Conservation (phyloP, 2,888 invertebrate species). For the Phasia obesa region DNA sequence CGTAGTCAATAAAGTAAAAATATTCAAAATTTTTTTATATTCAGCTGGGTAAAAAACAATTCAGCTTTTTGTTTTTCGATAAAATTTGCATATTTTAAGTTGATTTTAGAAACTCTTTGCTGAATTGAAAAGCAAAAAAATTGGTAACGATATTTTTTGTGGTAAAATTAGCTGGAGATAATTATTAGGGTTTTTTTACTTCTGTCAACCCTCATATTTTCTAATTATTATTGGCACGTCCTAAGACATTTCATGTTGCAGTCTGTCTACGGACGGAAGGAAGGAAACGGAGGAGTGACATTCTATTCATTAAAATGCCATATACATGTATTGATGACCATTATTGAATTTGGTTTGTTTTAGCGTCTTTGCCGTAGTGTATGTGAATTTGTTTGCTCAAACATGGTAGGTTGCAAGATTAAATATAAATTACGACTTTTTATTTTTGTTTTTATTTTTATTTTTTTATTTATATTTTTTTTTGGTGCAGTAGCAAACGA, state of each 20-base stretch:
- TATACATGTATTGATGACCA: background rate
- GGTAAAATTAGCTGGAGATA: background rate
- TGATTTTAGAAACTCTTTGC: background rate
- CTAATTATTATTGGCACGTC: background rate
- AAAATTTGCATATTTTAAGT: background rate
- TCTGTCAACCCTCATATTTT: background rate
- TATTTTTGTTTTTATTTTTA: background rate
- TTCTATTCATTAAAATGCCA: conserved; percentile 23
- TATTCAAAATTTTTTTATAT: no score
- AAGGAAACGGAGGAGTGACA: background rate
- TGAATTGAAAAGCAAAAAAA: background rate
- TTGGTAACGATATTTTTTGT: no score
- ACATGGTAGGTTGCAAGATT: conserved; percentile 7
- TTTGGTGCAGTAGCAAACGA: background rate
- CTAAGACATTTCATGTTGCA: conserved; percentile 11
- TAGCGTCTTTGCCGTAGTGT: background rate
- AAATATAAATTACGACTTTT: no score
- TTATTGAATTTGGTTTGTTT: conserved; percentile 6
- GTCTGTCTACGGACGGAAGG: background rate
- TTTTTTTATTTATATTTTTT: no score
- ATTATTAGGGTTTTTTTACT: no score
- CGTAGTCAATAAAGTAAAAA: no score
- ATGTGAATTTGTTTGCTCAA: background rate
- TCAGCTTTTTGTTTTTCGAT: background rate
- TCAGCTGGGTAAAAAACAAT: no score